Evolutionary conservation across 2,888 invertebrate genomes (phyloP).

Genomic region (Lasioglossum zephyrum): DNA sequence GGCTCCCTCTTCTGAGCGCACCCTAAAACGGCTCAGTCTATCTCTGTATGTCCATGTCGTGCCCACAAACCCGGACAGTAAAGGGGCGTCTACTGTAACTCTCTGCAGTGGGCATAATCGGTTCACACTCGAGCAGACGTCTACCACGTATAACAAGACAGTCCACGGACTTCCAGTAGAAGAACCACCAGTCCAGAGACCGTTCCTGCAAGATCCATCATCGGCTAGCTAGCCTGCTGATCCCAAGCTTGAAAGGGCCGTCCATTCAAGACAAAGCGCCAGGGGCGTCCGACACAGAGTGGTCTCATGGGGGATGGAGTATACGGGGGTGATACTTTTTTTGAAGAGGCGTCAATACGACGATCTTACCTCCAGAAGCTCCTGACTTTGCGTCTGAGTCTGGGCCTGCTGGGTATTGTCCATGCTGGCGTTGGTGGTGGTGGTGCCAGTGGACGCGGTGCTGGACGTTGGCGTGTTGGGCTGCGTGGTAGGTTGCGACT

Average conservation of each 20-base stretch:
- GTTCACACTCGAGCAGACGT: neutral
- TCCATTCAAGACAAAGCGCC: neutral
- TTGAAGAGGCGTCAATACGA: slow-evolving; percentile 71
- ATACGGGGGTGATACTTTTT: slow-evolving; percentile 2
- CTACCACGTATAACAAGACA: neutral
- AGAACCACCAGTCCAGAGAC: neutral
- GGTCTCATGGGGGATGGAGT: slow-evolving; percentile 23
- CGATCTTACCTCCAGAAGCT: slow-evolving; percentile 84
- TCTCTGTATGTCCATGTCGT: no score
- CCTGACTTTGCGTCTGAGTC: slow-evolving; percentile 83
- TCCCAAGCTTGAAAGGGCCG: no score
- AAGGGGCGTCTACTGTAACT: no score
- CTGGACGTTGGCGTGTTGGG: slow-evolving; percentile 59
- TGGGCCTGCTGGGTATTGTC: slow-evolving; percentile 81
- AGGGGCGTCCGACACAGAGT: neutral
- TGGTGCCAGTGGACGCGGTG: slow-evolving; percentile 64
- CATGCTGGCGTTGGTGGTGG: slow-evolving; percentile 69
- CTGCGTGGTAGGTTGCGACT: slow-evolving; percentile 52
- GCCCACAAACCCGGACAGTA: no score
- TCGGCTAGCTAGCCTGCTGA: neutral
- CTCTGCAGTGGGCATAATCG: neutral
- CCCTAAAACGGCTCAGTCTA: no score
- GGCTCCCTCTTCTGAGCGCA: no score
- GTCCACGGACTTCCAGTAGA: neutral
- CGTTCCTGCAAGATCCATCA: neutral